Base-by-base conservation (phyloP, 2,888 invertebrate genomes). In the Pseudolycoriella hygida region DNA sequence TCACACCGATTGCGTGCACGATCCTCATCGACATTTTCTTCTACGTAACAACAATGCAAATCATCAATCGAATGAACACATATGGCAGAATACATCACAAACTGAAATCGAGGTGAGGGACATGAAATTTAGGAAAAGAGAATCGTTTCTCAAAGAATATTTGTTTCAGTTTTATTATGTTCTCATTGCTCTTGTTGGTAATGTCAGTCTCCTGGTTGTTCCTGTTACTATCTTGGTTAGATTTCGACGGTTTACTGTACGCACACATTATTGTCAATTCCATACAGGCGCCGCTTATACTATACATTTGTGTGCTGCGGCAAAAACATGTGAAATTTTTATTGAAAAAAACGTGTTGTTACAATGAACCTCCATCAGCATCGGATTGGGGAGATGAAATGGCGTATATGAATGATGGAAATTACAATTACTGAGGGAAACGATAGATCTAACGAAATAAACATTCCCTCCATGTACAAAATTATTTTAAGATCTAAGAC, bases 301-400 rank as follows among this genome's bases (percentile, higher is more conserved):
- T 87, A 43, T 86, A 86, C 55, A 74, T 85, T 43, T 85, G 86
- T 53, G 73, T 87, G 12, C 66, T 82, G 42, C 74, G 81, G 44
- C 86, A 86, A 56, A 76, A 79, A 48, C 80, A 86, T 56, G 86
- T 88, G 1, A 79, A 76, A 8, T 85, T 80, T 62, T 66, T 87
- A 46, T 62, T 87, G 41, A 73, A 79, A 49, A 86, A 87, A 62
- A 80, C 81, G 44, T 87, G 85, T 62, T 83, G 82, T 55, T 81
- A 81, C 57, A 75, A 76, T 30, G 77, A 83, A 50, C 79, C 78
- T 1, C 72, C 80, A 20, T 77, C 79, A 2, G 72, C 75, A 0
- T 74, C 75, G n/a, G 86, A 87, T 56, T 87, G 86, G 86, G 87
- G 87, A 0, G 87, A 87, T 56, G 87, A 88, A 66, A 78, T 87